Evolutionary conservation across 2,113 vertebrate species (phyloP), one percentile per base, ranked within the genome.

Genomic region (Oxygymnocypris stewartii): DNA sequence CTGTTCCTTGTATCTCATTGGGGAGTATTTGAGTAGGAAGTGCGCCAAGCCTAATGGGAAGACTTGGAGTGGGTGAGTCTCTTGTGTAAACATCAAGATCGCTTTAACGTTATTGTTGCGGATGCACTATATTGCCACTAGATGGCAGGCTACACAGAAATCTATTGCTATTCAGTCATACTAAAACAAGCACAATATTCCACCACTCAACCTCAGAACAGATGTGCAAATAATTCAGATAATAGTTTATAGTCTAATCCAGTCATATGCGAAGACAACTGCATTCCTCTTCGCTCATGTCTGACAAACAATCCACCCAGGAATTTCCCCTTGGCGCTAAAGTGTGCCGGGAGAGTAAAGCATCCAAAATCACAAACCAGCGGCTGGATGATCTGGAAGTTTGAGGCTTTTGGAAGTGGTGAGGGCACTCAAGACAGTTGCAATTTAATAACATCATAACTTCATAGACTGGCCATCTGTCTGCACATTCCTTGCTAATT

Each of bases 251-350:
- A 1, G 14, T 47, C 40, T 11, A 16, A 25, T 80, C 78, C 23
- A 80, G 73, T 37, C 77, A 37, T 20, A 20, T 80, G 54, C 73
- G 12, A 61, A 80, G 25, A 87, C 31, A 75, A 84, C 59, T 42
- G 8, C 28, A 82, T 49, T 74, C 61, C 11, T 57, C 44, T 47
- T 71, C 44, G 4, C 44, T 83, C 88, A 37, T 25, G 7, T 87
- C 86, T 87, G 82, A 84, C 73, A 88, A 86, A 31, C 82, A 86
- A 89, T 88, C 88, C 88, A 78, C 85, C 28, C 89, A 92, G 90
- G 93, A 93, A 93, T 92, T 91, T 93, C 89, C 91, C 77, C 81
- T 88, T 87, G 84, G 89, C 87, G 40, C 81, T 86, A 51, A 84
- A 77, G 35, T 86, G n/a, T 80, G 82, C 35, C 73, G 65, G 88